Base-by-base conservation (phyloP, 2,888 invertebrate genomes). In the Polymixis flavicincta region DNA sequence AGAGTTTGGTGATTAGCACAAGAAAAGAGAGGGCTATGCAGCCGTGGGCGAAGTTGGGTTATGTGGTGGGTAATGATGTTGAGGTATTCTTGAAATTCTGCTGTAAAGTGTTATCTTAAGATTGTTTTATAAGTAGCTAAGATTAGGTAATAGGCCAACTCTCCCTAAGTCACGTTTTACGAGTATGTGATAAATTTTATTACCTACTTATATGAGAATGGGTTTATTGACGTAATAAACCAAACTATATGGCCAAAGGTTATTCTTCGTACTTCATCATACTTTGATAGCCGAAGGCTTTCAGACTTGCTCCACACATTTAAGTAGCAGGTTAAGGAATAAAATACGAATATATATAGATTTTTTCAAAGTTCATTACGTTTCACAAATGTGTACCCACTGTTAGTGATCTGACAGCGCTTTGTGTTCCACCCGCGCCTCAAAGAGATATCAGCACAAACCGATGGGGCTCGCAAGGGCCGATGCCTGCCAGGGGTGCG, bases 151-250 rank as follows among this genome's bases (percentile, higher is more conserved):
- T 50, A 22, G 3, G 17, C 17, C 42, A 42, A n/a, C 25, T 42
- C n/a, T 28, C 61, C 42, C 54, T 17, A 48, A 66, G 25, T 59
- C 14, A 59, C n/a, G 11, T 64, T 59, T 77, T 70, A 79, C 42
- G 65, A 81, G 42, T 67, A 37, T 50, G 59, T 70, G n/a, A 83
- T 78, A 66, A 74, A 61, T 66, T 69, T 78, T 50, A 69, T 42
- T 55, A 32, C 64, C 54, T 64, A 78, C 68, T 70, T 70, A 78
- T 25, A 64, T 54, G 37, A 59, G 9, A 79, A 78, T 61, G 63
- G 52, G 52, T 79, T 78, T 79, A 79, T 70, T 59, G 78, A 50
- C 8, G 83, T 82, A 69, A 78, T 79, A 82, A 78, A 78, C 57
- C 25, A 64, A 79, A 78, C 37, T 77, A 32, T 78, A 77, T 14